A percentile compares a stretch with the other conserved stretches of the same genome.
phyloP scores from a whole-genome alignment of 2,888 invertebrate species.

The Cyclophora punctaria region DNA sequence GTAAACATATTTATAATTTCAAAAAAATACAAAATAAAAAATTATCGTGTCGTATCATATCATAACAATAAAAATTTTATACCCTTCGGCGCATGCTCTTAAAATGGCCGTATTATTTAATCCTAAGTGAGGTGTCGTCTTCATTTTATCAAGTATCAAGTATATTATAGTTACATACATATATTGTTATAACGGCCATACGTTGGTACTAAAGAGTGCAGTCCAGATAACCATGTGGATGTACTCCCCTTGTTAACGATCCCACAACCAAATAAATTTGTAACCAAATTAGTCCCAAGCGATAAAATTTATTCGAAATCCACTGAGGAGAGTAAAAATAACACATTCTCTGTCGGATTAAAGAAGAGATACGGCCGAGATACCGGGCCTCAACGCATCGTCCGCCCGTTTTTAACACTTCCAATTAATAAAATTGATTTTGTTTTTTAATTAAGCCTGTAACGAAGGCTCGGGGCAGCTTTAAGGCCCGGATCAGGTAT shows the following conservation, averaged over 20 bases:
- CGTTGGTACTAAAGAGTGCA: slow-evolving; percentile 64
- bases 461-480: slow-evolving; percentile 63
- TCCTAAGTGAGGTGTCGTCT: slow-evolving; percentile 68
- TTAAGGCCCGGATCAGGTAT: slow-evolving; percentile 61
- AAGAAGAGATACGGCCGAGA: slow-evolving; percentile 71
- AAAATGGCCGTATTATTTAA: slow-evolving; percentile 68
- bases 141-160: slow-evolving; percentile 69
- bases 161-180: slow-evolving; percentile 38
- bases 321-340: slow-evolving; percentile 73
- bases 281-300: slow-evolving; percentile 74
- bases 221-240: slow-evolving; percentile 66
- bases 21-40: slow-evolving; percentile 41
- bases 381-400: slow-evolving; percentile 60
- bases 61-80: slow-evolving; percentile 62
- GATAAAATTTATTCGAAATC: slow-evolving; percentile 75
- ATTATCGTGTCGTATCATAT: slow-evolving; percentile 27
- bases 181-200: slow-evolving; percentile 70
- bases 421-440: slow-evolving; percentile 76
- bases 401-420: slow-evolving; percentile 75
- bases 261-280: slow-evolving; percentile 73
- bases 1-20: slow-evolving; percentile 38
- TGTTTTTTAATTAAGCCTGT: slow-evolving; percentile 73
- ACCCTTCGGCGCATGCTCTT: slow-evolving; percentile 43
- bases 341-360: slow-evolving; percentile 74
- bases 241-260: slow-evolving; percentile 72